phyloP scores from a whole-genome alignment of 2,113 vertebrate species.

The Ptilonorhynchus violaceus region DNA sequence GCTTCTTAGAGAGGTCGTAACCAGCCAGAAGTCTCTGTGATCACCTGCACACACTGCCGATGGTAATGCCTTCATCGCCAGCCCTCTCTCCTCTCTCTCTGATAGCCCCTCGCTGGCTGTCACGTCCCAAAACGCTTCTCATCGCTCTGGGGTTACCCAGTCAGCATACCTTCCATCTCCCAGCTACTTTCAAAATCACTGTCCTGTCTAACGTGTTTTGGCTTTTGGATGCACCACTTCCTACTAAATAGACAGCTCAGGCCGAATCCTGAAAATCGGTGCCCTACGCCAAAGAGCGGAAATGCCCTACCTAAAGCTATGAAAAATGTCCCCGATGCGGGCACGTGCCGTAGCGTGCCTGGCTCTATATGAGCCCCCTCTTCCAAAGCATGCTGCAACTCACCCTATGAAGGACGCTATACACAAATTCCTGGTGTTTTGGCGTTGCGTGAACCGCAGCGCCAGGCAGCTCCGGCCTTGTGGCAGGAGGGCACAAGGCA shows the following conservation, averaged over 20 bases:
- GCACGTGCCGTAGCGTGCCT: rapidly evolving
- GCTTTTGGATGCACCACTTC: not conserved
- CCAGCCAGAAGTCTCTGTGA: not conserved
- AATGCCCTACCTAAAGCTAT: rapidly evolving
- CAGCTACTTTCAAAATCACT: too few relatives aligned
- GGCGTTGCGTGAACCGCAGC: not conserved
- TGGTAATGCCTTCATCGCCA: not conserved
- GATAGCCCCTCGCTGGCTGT: not conserved
- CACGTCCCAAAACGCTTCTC: not conserved
- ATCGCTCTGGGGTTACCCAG: rapidly evolving
- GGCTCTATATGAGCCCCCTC: not conserved
- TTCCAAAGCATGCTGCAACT: not conserved
- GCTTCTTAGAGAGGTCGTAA: not conserved
- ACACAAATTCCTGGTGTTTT: not conserved
- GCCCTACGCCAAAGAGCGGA: not conserved
- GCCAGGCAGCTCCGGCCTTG: not conserved
- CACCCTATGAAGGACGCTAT: rapidly evolving
- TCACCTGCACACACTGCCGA: too few relatives aligned
- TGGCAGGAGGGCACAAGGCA: not conserved
- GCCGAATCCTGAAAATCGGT: not conserved
- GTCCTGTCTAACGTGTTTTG: not conserved
- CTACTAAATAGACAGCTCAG: not conserved
- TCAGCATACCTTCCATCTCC: not conserved
- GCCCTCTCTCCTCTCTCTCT: not conserved
- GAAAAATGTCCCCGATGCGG: rapidly evolving